Conservation (phyloP, 64 coral and sea anemone genomes). For the Orbicella faveolata region DNA sequence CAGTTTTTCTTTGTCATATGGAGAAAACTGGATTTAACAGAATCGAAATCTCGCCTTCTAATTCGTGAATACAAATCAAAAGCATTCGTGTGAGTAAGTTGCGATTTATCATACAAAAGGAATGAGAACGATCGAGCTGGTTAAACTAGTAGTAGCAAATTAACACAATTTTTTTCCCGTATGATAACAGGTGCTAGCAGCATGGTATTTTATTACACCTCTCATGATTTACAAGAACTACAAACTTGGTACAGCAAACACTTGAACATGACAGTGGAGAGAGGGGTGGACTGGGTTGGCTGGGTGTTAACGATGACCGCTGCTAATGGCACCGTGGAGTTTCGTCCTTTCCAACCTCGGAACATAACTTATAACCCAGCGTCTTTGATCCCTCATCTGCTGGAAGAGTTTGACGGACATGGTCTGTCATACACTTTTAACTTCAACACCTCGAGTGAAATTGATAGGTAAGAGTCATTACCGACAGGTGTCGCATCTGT, state of each 20-base stretch:
- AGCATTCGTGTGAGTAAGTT: too few species aligned
- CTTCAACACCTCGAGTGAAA: conserved; percentile 32
- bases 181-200: conserved; percentile 29
- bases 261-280: conserved; percentile 34
- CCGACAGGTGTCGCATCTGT: background rate
- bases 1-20: too few species aligned
- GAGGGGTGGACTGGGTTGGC: background rate
- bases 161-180: background rate
- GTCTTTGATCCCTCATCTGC: conserved; percentile 37
- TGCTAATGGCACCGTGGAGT: conserved; percentile 27
- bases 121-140: background rate
- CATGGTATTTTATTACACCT: conserved; percentile 46
- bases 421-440: conserved; percentile 53
- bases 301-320: conserved; percentile 47
- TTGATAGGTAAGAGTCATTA: conserved; percentile 20
- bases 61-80: too few species aligned
- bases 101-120: background rate
- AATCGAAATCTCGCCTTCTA: too few species aligned
- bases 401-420: conserved; percentile 51
- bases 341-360: conserved; percentile 31
- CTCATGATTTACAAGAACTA: background rate
- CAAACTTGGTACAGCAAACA: conserved; percentile 24
- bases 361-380: conserved; percentile 31
- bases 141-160: background rate
- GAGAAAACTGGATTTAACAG: too few species aligned